Conservation (phyloP, 2,888 invertebrate species). For the Incurvaria masculella region DNA sequence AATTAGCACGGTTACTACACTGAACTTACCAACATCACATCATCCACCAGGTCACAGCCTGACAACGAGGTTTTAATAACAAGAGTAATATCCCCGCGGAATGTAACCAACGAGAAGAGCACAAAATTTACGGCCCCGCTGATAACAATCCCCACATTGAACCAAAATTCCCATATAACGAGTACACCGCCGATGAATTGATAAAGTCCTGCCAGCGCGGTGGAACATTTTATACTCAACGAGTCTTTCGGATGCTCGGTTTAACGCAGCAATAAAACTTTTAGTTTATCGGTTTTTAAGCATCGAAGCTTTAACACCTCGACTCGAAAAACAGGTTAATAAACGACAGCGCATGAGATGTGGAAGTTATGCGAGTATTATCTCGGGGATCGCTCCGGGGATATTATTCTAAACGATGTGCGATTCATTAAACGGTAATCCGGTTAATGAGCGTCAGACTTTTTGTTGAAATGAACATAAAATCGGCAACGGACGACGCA, state of each 20-base stretch:
- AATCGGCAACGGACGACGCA: conserved; percentile 37
- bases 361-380: conserved; percentile 44
- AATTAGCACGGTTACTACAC: no score
- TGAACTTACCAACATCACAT: no score
- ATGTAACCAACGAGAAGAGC: neutral
- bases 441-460: conserved; percentile 43
- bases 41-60: no score
- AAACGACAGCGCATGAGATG: conserved; percentile 34
- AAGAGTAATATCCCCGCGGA: neutral
- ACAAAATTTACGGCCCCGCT: neutral
- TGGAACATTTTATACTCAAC: neutral
- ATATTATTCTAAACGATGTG: conserved; percentile 33
- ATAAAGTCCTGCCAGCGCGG: neutral
- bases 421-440: conserved; percentile 44
- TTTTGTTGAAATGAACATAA: conserved; percentile 52
- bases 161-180: neutral
- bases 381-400: conserved; percentile 19
- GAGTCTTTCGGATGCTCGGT: neutral
- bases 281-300: conserved; percentile 28
- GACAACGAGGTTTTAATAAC: no score
- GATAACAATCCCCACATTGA: neutral
- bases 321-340: conserved; percentile 37
- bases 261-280: conserved; percentile 26
- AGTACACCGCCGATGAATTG: neutral
- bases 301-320: conserved; percentile 34